phyloP scores from a whole-genome alignment of 2,888 invertebrate genomes.

The Gryllus longicercus region DNA sequence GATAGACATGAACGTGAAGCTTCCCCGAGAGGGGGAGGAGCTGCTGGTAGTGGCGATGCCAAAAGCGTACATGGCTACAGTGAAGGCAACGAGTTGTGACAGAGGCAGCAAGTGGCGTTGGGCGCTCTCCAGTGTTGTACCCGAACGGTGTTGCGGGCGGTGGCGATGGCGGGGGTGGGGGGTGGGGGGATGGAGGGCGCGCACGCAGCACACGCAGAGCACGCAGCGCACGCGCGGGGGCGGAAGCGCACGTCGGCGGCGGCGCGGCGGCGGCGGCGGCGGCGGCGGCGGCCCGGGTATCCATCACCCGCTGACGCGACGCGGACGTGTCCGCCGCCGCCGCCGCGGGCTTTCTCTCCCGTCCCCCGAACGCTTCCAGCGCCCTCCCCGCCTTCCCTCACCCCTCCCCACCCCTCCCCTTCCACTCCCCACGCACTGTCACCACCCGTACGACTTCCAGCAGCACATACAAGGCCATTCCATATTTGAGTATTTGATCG shows the following conservation, averaged over 20 bases:
- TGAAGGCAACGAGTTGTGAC: too few relatives aligned
- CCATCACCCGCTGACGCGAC: neutral
- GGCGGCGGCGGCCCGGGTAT: neutral
- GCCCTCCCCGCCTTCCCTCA: neutral
- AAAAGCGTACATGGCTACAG: too few relatives aligned
- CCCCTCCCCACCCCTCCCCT: neutral
- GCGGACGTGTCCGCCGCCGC: conserved; percentile 17
- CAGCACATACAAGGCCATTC: too few relatives aligned
- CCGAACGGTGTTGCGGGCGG: neutral
- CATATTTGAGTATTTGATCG: too few relatives aligned
- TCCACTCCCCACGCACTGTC: too few relatives aligned
- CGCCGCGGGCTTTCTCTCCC: neutral
- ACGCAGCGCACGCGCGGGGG: conserved; percentile 17
- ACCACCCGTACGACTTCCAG: too few relatives aligned
- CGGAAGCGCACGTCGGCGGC: neutral
- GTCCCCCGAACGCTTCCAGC: neutral
- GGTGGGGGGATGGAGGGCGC: too few relatives aligned
- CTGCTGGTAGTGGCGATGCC: too few relatives aligned
- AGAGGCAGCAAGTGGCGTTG: too few relatives aligned
- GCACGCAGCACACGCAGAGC: neutral
- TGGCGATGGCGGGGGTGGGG: neutral
- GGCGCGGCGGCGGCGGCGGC: neutral
- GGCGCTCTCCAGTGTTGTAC: too few relatives aligned
- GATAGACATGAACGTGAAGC: too few relatives aligned
- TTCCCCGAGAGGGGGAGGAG: too few relatives aligned